Conservation (phyloP, 1,140 invertebrate species). For the Cardiocondyla obscurior region DNA sequence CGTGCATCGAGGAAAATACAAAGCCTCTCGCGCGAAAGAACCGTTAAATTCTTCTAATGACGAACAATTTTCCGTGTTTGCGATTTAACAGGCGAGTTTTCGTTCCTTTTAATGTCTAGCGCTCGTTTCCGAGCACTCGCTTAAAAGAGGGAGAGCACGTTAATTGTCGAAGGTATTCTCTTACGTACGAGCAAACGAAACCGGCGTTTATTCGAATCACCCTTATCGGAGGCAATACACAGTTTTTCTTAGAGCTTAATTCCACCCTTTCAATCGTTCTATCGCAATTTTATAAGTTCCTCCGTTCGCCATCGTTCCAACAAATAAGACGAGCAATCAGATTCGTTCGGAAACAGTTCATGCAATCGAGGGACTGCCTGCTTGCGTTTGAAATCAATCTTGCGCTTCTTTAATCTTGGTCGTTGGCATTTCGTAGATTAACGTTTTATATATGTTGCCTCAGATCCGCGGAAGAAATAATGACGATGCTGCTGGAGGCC, state of each 20-base stretch:
- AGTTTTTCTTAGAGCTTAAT: background rate
- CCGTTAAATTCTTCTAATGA: slow-evolving; percentile 8
- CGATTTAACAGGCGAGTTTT: slow-evolving; percentile 23
- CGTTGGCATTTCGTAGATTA: background rate
- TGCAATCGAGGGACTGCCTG: too few species aligned
- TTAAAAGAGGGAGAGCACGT: background rate
- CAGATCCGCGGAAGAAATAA: slow-evolving; percentile 91
- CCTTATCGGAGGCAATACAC: background rate
- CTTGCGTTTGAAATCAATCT: too few species aligned
- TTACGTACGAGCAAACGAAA: slow-evolving; percentile 11
- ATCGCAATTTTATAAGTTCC: background rate
- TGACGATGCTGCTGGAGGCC: slow-evolving; percentile 95
- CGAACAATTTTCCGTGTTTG: slow-evolving; percentile 21
- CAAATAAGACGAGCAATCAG: too few species aligned
- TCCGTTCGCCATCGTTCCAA: too few species aligned
- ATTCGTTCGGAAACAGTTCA: too few species aligned
- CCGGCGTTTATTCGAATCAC: slow-evolving; percentile 1
- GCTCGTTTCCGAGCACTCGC: slow-evolving; percentile 1
- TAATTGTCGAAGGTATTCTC: background rate
- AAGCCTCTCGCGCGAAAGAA: background rate
- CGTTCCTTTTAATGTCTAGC: slow-evolving; percentile 14
- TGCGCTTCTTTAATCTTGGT: background rate
- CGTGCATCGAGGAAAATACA: slow-evolving; percentile 1
- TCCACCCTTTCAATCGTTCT: background rate
- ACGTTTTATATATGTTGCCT: slow-evolving; percentile 49